These are phyloP conservation scores for Hartigia nigra DNA, from an alignment of 2,888 invertebrate species.

Conservation along the genomic window DNA sequence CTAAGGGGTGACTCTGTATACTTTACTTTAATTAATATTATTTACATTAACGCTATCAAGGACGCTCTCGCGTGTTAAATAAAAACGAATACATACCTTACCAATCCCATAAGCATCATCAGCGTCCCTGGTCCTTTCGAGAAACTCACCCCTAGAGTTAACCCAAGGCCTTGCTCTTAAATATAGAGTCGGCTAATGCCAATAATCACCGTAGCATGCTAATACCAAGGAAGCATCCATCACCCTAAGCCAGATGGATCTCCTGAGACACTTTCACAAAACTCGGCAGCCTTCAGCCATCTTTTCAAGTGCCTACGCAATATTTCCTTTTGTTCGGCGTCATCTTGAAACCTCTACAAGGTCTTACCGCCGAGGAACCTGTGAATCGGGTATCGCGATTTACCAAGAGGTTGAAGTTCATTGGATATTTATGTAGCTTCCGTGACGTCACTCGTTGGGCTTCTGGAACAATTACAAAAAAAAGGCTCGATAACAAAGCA, in stretches of 20 bases:
- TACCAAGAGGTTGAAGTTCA: not conserved
- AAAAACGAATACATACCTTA: not conserved
- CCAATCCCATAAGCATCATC: not conserved
- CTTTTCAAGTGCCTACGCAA: not conserved
- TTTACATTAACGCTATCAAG: constrained; percentile 19
- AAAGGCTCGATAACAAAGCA: not conserved
- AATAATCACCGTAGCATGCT: constrained; percentile 63
- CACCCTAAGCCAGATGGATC: constrained; percentile 63
- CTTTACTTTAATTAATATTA: constrained; percentile 53
- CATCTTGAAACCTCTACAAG: not conserved
- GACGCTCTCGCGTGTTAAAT: not conserved
- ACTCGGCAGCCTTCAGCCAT: not conserved
- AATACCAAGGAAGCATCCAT: constrained; percentile 63
- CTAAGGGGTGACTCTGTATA: constrained; percentile 31
- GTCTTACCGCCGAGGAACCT: not conserved
- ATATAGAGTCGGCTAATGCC: constrained; percentile 45
- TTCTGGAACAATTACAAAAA: not conserved
- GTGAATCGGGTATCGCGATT: not conserved
- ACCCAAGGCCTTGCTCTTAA: not conserved
- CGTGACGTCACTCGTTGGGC: not conserved
- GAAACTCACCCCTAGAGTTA: not conserved
- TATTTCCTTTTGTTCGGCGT: not conserved
- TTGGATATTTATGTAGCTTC: not conserved
- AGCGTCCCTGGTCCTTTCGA: not conserved
- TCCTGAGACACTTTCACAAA: constrained; percentile 52